A percentile compares a stretch with the other conserved stretches of the same genome.
phyloP scores from a whole-genome alignment of 2,113 vertebrate genomes.

The Laticauda colubrina region DNA sequence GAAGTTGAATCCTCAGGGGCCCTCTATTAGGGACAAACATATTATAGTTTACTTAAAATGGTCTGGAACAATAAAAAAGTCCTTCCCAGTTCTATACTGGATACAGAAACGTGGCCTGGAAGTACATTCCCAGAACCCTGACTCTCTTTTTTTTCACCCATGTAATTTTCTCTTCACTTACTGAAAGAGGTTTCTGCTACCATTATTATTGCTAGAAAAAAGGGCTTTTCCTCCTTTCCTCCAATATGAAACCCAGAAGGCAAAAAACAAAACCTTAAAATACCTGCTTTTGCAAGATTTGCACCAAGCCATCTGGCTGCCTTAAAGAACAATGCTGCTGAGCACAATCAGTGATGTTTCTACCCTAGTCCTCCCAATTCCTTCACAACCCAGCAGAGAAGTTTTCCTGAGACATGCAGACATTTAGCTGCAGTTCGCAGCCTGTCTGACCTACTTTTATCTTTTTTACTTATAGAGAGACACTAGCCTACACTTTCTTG shows the following conservation, averaged over 20 bases:
- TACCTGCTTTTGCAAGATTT: background rate
- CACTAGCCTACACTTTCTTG: background rate
- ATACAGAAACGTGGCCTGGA: background rate
- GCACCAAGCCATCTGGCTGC: background rate
- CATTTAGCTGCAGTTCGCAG: conserved; percentile 10
- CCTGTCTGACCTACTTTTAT: conserved; percentile 35
- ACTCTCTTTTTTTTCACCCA: background rate
- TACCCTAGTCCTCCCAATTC: background rate
- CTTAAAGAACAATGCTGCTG: background rate
- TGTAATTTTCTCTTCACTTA: background rate
- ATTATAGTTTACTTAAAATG: background rate
- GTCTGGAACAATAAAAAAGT: background rate
- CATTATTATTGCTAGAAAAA: background rate
- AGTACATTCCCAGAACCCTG: background rate
- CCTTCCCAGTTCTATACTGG: background rate
- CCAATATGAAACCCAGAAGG: background rate
- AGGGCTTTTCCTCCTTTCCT: background rate
- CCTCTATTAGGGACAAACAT: background rate
- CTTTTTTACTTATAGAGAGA: conserved; percentile 3
- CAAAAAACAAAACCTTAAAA: background rate
- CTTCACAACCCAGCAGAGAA: background rate
- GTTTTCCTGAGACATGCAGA: conserved; percentile 4
- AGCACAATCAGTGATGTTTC: background rate
- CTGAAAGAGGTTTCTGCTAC: background rate
- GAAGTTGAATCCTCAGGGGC: background rate